These are phyloP conservation scores for Acrocera orbiculus DNA, from an alignment of 2,888 invertebrate species.

Conservation along the genomic window DNA sequence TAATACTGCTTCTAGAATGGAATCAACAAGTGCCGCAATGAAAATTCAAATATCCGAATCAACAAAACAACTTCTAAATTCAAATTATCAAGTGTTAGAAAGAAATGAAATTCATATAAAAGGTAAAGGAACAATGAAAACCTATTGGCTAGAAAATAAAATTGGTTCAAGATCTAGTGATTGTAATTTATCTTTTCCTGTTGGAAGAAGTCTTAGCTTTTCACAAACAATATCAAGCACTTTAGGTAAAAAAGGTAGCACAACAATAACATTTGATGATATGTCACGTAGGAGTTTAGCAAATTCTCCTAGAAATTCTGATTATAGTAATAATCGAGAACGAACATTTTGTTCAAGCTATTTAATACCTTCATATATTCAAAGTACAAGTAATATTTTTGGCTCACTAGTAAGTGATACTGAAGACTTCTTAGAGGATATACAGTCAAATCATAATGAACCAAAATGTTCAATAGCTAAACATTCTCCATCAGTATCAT, in stretches of 20 bases:
- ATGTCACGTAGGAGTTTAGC: conserved; percentile 62
- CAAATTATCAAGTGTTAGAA: conserved; percentile 54
- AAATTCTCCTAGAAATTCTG: conserved; percentile 48
- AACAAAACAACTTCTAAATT: conserved; percentile 57
- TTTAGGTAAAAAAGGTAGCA: conserved; percentile 47
- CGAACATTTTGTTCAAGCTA: conserved; percentile 55
- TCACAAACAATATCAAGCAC: conserved; percentile 21
- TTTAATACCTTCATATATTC: conserved; percentile 37
- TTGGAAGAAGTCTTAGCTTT: conserved; percentile 15
- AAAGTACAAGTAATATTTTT: conserved; percentile 41
- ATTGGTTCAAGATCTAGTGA: conserved; percentile 13
- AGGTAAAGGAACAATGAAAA: conserved; percentile 82
- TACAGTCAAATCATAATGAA: conserved; percentile 23
- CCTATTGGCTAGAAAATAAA: conserved; percentile 67
- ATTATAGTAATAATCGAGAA: conserved; percentile 24
- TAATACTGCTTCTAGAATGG: conserved; percentile 83
- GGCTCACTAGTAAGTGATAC: conserved; percentile 39
- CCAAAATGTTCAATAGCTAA: conserved; percentile 21
- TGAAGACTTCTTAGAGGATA: conserved; percentile 35
- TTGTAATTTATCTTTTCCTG: conserved; percentile 12
- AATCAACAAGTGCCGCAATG: conserved; percentile 82
- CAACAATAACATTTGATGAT: conserved; percentile 71
- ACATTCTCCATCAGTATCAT: conserved; percentile 15
- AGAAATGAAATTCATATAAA: conserved; percentile 77
- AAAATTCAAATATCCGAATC: conserved; percentile 88